Evolutionary conservation across 2,797 vertebrate species (phyloP).

Genomic region (Phoeniculus purpureus): DNA sequence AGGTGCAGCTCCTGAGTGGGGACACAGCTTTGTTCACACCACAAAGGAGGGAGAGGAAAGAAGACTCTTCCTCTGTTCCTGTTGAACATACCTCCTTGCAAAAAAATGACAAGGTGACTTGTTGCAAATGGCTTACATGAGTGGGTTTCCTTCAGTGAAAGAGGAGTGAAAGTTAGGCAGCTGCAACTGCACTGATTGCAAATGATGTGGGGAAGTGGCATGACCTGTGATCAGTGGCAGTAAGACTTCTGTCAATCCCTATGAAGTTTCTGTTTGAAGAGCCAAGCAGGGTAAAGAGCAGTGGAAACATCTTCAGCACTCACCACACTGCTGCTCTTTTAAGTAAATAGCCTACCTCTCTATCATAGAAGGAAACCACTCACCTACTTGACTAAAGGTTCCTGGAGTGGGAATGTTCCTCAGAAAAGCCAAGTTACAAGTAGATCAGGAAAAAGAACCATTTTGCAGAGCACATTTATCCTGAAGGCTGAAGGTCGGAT

Average conservation of each 20-base stretch:
- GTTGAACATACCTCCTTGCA: background rate
- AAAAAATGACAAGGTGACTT: background rate
- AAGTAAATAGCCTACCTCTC: background rate
- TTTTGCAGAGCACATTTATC: background rate
- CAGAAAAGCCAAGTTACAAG: background rate
- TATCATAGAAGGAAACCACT: background rate
- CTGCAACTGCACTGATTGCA: background rate
- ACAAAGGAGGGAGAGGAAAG: background rate
- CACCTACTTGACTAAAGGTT: background rate
- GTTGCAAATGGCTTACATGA: background rate
- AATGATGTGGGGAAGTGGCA: background rate
- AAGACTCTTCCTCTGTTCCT: background rate
- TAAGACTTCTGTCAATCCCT: background rate
- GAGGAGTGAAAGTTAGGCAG: background rate
- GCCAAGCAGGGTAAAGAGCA: background rate
- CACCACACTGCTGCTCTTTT: background rate
- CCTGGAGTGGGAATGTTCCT: background rate
- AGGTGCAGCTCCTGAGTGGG: background rate
- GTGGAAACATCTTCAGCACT: background rate
- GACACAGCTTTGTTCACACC: background rate
- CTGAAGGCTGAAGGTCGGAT: background rate
- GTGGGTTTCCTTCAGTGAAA: background rate
- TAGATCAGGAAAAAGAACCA: background rate
- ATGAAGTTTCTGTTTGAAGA: background rate
- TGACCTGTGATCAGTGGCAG: background rate